Percentiles rank a stretch among this genome's conserved stretches.
Conservation (phyloP, 2,797 vertebrate genomes). For the Pristis pectinata region DNA sequence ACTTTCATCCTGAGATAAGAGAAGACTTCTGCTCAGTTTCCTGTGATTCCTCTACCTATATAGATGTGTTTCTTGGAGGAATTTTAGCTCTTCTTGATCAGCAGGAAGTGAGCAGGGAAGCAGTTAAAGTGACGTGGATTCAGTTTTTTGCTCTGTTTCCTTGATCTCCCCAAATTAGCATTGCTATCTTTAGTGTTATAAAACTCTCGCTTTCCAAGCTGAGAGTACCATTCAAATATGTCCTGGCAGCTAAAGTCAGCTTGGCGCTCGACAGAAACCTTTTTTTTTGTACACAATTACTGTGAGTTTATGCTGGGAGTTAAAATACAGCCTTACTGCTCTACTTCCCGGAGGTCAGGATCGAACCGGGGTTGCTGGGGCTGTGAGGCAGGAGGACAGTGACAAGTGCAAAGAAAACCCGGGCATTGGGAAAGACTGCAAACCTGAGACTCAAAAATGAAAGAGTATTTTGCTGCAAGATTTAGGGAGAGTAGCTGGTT, state of each 20-base stretch:
- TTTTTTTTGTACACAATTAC: not conserved
- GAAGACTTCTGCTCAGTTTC: not conserved
- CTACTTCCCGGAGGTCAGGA: no score
- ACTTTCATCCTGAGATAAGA: not conserved
- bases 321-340: not conserved
- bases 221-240: not conserved
- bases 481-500: no score
- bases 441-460: no score
- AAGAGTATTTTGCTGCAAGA: no score
- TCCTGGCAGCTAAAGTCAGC: not conserved
- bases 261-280: not conserved
- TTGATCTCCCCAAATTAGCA: not conserved
- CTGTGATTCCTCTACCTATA: not conserved
- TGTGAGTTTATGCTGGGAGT: not conserved
- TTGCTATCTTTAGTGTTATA: not conserved
- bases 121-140: not conserved
- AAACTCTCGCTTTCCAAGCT: not conserved
- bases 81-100: not conserved
- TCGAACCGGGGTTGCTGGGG: no score
- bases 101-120: not conserved
- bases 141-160: not conserved
- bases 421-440: no score
- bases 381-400: no score
- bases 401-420: no score
- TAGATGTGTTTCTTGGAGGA: not conserved